A percentile compares a stretch with the other conserved stretches of the same genome.
These are phyloP conservation scores for Fopius arisanus DNA, from an alignment of 1,140 invertebrate species.

Conservation along the genomic window DNA sequence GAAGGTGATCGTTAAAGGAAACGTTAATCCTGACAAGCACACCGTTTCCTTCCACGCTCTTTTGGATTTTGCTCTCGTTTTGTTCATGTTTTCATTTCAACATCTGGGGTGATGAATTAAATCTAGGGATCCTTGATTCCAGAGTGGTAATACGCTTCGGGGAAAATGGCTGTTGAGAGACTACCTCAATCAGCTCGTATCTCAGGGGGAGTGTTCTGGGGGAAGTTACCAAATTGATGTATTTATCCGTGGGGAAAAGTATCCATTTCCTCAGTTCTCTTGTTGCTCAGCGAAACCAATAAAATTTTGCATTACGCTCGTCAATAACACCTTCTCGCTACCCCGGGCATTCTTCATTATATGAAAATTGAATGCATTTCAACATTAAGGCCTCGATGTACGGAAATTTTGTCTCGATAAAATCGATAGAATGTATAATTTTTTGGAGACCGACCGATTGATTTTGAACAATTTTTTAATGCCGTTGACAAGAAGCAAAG, in stretches of 20 bases:
- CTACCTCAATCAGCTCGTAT: not conserved
- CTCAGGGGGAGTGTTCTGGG: not conserved
- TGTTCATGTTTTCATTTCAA: not conserved
- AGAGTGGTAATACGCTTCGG: not conserved
- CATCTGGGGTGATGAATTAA: not conserved
- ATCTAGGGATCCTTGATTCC: not conserved
- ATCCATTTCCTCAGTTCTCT: not conserved
- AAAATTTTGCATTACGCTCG: too few relatives aligned
- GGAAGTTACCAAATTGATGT: not conserved
- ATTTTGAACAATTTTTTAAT: too few relatives aligned
- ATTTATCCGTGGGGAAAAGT: too few relatives aligned
- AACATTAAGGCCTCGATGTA: too few relatives aligned
- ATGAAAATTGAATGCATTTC: too few relatives aligned
- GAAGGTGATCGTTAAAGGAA: conserved; percentile 44
- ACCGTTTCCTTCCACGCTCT: conserved; percentile 29
- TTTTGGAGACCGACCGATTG: too few relatives aligned
- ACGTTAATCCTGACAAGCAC: conserved; percentile 47
- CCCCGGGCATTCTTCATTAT: too few relatives aligned
- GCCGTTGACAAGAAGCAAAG: too few relatives aligned
- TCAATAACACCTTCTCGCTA: too few relatives aligned
- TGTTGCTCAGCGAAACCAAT: not conserved
- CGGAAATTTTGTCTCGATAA: too few relatives aligned
- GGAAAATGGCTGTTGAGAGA: not conserved
- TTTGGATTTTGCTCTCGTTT: conserved; percentile 17
- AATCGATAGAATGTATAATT: too few relatives aligned